Evolutionary conservation across 2,888 invertebrate genomes (phyloP), one percentile per base, ranked within the genome.

Genomic region (Reticulitermes lucifugus): DNA sequence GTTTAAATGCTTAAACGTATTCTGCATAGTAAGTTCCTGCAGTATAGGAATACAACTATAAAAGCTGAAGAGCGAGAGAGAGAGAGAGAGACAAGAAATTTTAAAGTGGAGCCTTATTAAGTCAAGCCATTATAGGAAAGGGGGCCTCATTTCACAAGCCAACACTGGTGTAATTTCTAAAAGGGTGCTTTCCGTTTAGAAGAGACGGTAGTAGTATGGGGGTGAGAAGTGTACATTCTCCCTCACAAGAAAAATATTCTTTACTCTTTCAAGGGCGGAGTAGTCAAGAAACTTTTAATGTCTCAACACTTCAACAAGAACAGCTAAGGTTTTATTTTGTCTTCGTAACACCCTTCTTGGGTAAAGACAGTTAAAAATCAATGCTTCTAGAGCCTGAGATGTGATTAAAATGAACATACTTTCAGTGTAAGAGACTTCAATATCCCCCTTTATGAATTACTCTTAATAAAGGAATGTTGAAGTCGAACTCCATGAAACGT

Each of bases 121-220:
- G 65, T 65, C 65, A 65, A 65, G 65, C 65, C 65, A 65, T 65
- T 65, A 65, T 65, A 65, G 65, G 60, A 65, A 14, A 65, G 65
- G 65, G 65, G 65, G 65, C 65, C 65, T 65, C 65, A 65, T 65
- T 65, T 65, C 65, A 65, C 65, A 65, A 65, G 65, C 65, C 65
- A 65, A 65, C 65, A 65, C 65, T 65, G 65, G 65, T 65, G 65
- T 65, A 65, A 65, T 65, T 65, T 65, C 65, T 65, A 65, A 65
- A 65, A 65, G 65, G 65, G 65, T n/a, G 65, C 65, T 65, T 65
- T 65, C 65, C 65, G 65, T 65, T 65, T 65, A 65, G 25, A 65
- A n/a, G 25, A 25, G 25, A n/a, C n/a, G n/a, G 25, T 65, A n/a
- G 6, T 65, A n/a, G 65, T 25, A 25, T 65, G 65, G 12, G 65